A percentile compares a stretch with the other conserved stretches of the same genome.
Evolutionary conservation across 2,888 invertebrate species (phyloP).

Genomic region (Eupithecia tripunctaria): DNA sequence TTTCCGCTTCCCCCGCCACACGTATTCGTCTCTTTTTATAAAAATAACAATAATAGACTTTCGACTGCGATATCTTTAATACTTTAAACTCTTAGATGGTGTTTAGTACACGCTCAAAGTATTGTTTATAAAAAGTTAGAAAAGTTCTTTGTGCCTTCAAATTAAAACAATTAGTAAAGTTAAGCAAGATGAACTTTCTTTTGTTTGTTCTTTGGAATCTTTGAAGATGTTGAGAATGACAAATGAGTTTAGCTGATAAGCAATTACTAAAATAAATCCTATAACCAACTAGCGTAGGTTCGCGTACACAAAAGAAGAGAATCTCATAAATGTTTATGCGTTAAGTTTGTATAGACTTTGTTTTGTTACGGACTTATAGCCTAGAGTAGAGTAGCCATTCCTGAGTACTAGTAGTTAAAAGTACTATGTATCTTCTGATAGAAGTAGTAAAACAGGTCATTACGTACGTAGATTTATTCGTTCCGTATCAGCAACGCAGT

Average conservation of each 20-base stretch:
- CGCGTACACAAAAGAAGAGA: neutral
- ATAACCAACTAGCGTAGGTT: neutral
- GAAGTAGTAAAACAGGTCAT: conserved; percentile 19
- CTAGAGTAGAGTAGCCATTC: neutral
- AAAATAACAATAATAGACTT: neutral
- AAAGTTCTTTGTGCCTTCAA: neutral
- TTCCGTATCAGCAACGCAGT: conserved; percentile 41
- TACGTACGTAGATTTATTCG: conserved; percentile 40
- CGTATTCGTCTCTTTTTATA: neutral
- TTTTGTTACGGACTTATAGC: neutral
- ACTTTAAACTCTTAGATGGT: neutral
- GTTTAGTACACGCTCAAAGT: neutral
- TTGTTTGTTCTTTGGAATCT: neutral
- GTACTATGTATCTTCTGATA: conserved; percentile 11
- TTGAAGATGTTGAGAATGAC: neutral
- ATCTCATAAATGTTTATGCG: neutral
- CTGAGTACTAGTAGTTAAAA: neutral
- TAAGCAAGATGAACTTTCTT: neutral
- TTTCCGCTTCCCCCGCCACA: neutral
- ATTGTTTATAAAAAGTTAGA: neutral
- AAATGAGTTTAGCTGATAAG: neutral
- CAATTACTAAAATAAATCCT: neutral
- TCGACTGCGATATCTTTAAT: neutral
- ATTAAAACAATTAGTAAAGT: neutral
- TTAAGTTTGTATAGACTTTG: conserved; percentile 8